Evolutionary conservation across 2,888 invertebrate species (phyloP), one percentile per base, ranked within the genome.

Genomic region (Ophraella communa): DNA sequence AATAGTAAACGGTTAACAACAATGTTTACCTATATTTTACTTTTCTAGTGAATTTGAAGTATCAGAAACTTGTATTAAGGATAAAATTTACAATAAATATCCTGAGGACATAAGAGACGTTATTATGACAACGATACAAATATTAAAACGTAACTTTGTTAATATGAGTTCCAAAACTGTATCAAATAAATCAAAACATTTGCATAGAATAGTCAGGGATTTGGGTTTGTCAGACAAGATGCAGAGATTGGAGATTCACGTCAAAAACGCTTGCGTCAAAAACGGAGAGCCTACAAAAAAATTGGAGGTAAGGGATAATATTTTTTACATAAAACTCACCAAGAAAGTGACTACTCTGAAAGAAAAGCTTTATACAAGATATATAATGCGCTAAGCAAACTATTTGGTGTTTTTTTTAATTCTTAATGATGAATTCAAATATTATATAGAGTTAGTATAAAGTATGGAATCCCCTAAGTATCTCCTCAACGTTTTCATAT

Each of bases 301-400:
- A 57, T 35, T 57, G 14, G 47, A 57, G 35, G 57, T 57, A 57
- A 35, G 4, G 18, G 11, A n/a, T 1, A 3, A 33, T 33, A 11
- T 33, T 33, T 10, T n/a, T n/a, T n/a, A n/a, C n/a, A n/a, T n/a
- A n/a, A n/a, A n/a, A n/a, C n/a, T n/a, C n/a, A n/a, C n/a, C n/a
- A n/a, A n/a, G n/a, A n/a, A n/a, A n/a, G n/a, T n/a, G n/a, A n/a
- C n/a, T n/a, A n/a, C n/a, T n/a, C n/a, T n/a, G n/a, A n/a, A n/a
- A n/a, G n/a, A n/a, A n/a, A n/a, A n/a, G n/a, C n/a, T n/a, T n/a
- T n/a, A n/a, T n/a, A n/a, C n/a, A n/a, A n/a, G n/a, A n/a, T n/a
- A n/a, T n/a, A n/a, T n/a, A n/a, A n/a, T n/a, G n/a, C n/a, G n/a
- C n/a, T n/a, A n/a, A n/a, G n/a, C n/a, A n/a, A n/a, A n/a, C n/a